Base-by-base conservation (phyloP, 2,797 vertebrate species). In the Microctenopoma lineatum region DNA sequence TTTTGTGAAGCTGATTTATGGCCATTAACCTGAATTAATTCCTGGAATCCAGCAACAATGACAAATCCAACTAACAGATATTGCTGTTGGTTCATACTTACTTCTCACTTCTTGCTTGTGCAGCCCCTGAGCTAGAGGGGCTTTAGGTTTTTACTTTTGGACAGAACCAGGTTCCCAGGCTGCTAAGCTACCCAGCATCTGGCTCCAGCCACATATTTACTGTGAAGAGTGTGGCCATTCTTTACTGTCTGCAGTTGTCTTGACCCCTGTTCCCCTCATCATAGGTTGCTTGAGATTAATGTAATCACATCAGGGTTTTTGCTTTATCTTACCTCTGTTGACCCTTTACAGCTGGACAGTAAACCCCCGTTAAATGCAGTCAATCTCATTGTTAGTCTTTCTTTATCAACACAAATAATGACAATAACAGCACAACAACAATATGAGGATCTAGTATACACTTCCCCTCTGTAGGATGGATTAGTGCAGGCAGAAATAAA, bases 1-100 rank as follows among this genome's bases (percentile, higher is more conserved):
- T 32, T 59, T 56, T 15, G 47, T 63, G 14, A 58, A 47, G 16
- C 39, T 55, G 67, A 79, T 81, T 70, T 36, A 66, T 63, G 53
- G 18, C 54, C 61, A 52, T 25, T 53, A 68, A 13, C n/a, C 7
- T 52, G 50, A 70, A 55, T 71, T 57, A 64, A 64, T 79, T 83
- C 70, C 63, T 69, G 59, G 60, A 73, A 73, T 70, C 39, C 50
- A 32, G 25, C n/a, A 32, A 44, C 41, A 47, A 64, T 54, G 53
- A 50, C 47, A 50, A 1, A 32, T 61, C 2, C 52, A 42, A 10
- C 50, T 44, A 46, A 66, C 50, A 48, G 46, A 69, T 77, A 59
- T 13, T 32, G 66, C 59, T 44, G 15, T n/a, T 29, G 50, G 29
- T 60, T 56, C 14, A 21, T 65, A 25, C 39, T 41, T 16, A 16